Conservation (phyloP, 2,797 vertebrate species). For the Sebastolobus altivelis region DNA sequence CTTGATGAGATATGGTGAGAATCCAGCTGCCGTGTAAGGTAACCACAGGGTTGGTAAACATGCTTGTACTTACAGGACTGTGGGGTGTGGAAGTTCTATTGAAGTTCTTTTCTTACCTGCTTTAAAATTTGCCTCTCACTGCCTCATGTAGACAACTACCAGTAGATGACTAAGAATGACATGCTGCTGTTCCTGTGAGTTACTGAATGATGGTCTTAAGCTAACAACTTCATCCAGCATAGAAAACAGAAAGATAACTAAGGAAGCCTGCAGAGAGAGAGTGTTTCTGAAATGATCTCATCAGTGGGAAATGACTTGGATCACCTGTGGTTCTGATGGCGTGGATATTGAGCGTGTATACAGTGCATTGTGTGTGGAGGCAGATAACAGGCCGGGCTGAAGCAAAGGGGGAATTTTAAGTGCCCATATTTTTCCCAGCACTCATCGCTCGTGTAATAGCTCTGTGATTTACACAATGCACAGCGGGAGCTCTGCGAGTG, state of each 20-base stretch:
- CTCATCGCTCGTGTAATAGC: slow-evolving; percentile 62
- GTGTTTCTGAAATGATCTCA: slow-evolving; percentile 25
- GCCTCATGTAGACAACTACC: not conserved
- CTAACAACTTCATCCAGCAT: slow-evolving; percentile 3
- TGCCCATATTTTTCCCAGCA: slow-evolving; percentile 40
- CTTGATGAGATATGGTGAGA: too few species aligned
- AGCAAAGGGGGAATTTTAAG: not conserved
- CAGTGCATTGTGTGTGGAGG: slow-evolving; percentile 38
- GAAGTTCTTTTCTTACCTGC: not conserved
- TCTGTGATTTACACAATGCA: slow-evolving; percentile 63
- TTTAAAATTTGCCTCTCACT: not conserved
- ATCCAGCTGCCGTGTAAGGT: too few species aligned
- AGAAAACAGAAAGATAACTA: slow-evolving; percentile 7
- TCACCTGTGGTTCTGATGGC: slow-evolving; percentile 30
- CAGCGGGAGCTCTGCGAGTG: slow-evolving; percentile 24
- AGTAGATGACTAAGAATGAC: slow-evolving; percentile 1
- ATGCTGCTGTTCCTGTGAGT: not conserved
- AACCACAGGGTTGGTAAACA: too few species aligned
- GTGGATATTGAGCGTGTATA: slow-evolving; percentile 46
- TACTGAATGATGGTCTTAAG: slow-evolving; percentile 8
- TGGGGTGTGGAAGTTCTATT: not conserved
- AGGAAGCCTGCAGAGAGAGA: not conserved
- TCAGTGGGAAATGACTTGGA: slow-evolving; percentile 11
- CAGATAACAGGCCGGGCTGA: slow-evolving; percentile 41
- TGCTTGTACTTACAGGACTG: not conserved